Evolutionary conservation across 2,888 invertebrate species (phyloP).

Genomic region (Drosophila testacea): DNA sequence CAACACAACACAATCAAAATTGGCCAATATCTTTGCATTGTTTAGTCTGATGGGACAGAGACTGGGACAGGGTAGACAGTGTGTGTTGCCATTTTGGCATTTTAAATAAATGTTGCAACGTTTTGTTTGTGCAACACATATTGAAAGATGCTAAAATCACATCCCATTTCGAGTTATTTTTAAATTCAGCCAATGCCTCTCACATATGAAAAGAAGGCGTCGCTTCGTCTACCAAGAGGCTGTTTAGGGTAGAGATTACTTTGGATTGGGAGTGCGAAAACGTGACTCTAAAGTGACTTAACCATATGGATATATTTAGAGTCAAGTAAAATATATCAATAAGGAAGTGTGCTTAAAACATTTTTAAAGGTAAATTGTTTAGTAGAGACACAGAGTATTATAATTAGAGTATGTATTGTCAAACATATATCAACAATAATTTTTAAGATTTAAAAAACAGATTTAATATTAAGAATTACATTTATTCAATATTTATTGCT

Average conservation of each 20-base stretch:
- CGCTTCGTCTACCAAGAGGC: constrained; percentile 34
- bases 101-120: constrained; percentile 54
- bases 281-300: neutral
- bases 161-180: constrained; percentile 43
- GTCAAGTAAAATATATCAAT: neutral
- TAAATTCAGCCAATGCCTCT: constrained; percentile 13
- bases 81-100: constrained; percentile 22
- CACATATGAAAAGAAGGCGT: constrained; percentile 43
- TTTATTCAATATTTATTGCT: neutral
- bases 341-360: neutral
- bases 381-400: neutral
- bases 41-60: constrained; percentile 59
- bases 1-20: constrained; percentile 34
- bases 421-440: too few relatives aligned
- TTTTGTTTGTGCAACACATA: constrained; percentile 17
- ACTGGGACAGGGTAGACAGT: neutral
- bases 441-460: too few relatives aligned
- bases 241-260: neutral
- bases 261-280: constrained; percentile 4
- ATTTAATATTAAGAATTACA: neutral
- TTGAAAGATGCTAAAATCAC: constrained; percentile 13
- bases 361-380: neutral
- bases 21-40: constrained; percentile 49
- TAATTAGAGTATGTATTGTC: too few relatives aligned
- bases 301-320: neutral